Percentiles rank a stretch among this genome's conserved stretches.
Evolutionary conservation across 2,113 vertebrate species (phyloP).

Genomic region (Callipepla californica): DNA sequence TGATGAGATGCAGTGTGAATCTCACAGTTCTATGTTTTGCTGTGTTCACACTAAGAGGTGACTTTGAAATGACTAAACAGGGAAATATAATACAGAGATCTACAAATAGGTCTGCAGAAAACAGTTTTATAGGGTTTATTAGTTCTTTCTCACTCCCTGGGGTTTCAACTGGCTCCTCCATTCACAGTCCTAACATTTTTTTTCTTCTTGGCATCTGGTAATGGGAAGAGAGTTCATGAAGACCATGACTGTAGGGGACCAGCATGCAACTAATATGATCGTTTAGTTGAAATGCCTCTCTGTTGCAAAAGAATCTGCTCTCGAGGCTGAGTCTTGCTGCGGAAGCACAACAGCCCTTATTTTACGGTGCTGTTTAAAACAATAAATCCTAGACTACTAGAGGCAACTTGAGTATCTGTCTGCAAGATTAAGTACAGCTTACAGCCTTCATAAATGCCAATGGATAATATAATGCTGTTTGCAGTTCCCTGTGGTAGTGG

Average conservation of each 20-base stretch:
- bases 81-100: not conserved
- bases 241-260: not conserved
- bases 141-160: not conserved
- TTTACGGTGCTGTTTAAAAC: not conserved
- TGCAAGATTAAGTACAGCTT: not conserved
- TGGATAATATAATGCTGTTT: not conserved
- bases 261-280: not conserved
- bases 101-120: not conserved
- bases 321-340: not conserved
- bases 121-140: not conserved
- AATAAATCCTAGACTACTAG: not conserved
- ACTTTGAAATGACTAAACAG: not conserved
- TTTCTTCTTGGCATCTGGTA: not conserved
- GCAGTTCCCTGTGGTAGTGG: not conserved
- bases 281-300: not conserved
- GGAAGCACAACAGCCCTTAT: not conserved
- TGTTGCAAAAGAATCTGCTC: not conserved
- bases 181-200: accelerated
- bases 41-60: not conserved
- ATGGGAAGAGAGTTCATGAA: not conserved
- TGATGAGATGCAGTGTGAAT: not conserved
- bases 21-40: accelerated
- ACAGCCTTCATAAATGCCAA: not conserved
- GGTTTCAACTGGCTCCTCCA: not conserved
- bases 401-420: not conserved